Conservation (phyloP, 1,140 invertebrate genomes). For the Drosophila willistoni region DNA sequence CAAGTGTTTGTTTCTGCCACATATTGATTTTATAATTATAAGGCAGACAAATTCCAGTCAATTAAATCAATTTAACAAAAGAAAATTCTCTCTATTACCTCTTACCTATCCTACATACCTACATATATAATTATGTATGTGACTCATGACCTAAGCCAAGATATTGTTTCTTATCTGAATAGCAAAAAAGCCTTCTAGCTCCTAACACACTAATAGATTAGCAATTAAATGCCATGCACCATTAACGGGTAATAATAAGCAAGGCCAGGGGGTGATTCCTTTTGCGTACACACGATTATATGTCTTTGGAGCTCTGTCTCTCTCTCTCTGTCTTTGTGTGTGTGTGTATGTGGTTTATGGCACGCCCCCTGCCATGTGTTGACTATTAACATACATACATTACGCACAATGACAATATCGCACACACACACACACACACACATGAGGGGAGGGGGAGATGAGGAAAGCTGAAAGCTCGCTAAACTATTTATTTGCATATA, state of each 20-base stretch:
- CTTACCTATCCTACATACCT: not conserved
- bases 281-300: not conserved
- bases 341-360: constrained; percentile 52
- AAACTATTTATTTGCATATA: constrained; percentile 81
- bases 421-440: constrained; percentile 5
- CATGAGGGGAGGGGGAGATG: constrained; percentile 4
- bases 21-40: constrained; percentile 62
- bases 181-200: constrained; percentile 35
- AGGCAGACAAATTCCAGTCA: constrained; percentile 48
- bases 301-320: not conserved
- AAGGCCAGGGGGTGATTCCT: constrained; percentile 19
- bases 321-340: constrained; percentile 8
- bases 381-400: constrained; percentile 28
- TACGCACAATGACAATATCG: constrained; percentile 59
- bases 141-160: constrained; percentile 42
- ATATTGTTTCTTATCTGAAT: constrained; percentile 33
- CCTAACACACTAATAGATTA: constrained; percentile 63
- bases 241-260: constrained; percentile 74
- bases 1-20: constrained; percentile 28
- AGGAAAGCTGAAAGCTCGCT: constrained; percentile 65
- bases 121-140: not conserved
- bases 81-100: constrained; percentile 7
- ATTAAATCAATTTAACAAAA: constrained; percentile 55
- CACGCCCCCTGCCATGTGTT: constrained; percentile 32
- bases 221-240: constrained; percentile 76